Conservation (phyloP, 2,113 vertebrate species). For the Eulacestoma nigropectus region DNA sequence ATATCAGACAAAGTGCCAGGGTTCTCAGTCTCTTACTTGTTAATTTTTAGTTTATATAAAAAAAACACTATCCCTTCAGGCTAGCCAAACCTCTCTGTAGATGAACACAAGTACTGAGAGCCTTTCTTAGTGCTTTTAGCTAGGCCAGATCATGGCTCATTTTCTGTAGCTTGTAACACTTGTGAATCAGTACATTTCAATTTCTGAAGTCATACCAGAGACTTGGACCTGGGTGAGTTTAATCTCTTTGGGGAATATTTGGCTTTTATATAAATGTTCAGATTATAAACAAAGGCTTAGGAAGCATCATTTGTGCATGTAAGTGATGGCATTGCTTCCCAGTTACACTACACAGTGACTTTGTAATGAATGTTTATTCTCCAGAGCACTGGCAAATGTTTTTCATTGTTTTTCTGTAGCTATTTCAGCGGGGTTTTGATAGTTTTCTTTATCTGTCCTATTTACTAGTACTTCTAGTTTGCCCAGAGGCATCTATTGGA, state of each 20-base stretch:
- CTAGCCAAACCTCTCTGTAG: neutral
- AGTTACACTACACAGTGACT: neutral
- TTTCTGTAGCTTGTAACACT: neutral
- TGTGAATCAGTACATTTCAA: neutral
- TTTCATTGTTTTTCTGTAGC: slow-evolving; percentile 23
- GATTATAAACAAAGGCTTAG: slow-evolving; percentile 16
- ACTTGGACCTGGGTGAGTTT: neutral
- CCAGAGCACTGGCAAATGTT: neutral
- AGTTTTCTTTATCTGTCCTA: slow-evolving; percentile 42
- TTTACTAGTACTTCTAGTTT: slow-evolving; percentile 29
- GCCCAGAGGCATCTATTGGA: neutral
- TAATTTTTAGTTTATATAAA: neutral
- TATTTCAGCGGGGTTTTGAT: neutral
- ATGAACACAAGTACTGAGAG: neutral
- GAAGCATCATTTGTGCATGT: neutral
- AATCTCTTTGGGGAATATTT: slow-evolving; percentile 18
- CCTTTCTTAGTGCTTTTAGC: neutral
- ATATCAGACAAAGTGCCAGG: neutral
- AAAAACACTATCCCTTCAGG: neutral
- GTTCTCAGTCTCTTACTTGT: neutral
- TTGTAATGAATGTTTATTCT: slow-evolving; percentile 40
- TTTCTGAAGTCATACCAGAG: neutral
- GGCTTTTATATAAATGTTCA: neutral
- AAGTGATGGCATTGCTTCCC: neutral
- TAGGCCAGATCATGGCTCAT: neutral